Conservation (phyloP, 2,113 vertebrate species). For the Lethenteron reissneri region DNA sequence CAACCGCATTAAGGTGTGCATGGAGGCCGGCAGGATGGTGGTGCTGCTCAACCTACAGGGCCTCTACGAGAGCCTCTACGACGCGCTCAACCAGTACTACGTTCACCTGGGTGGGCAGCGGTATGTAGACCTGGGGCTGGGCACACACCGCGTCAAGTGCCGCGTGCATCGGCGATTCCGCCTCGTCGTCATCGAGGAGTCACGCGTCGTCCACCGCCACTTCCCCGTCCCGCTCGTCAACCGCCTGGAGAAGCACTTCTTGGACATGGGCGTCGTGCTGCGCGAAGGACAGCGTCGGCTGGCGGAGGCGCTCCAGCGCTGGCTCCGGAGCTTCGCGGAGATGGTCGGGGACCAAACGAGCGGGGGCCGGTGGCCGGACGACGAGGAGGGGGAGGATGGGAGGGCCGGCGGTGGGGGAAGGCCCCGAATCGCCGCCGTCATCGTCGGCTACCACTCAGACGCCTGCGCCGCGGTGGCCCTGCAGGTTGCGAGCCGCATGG, state of each 20-base stretch:
- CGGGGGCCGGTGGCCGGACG: too few relatives aligned
- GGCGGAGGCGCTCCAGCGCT: too few relatives aligned
- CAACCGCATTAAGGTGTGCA: constrained; percentile 79
- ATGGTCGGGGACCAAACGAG: too few relatives aligned
- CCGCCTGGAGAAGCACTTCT: constrained; percentile 83
- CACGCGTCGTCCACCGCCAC: constrained; percentile 50
- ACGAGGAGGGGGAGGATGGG: too few relatives aligned
- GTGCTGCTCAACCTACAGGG: constrained; percentile 79
- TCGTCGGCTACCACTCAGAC: constrained; percentile 62
- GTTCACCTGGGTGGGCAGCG: constrained; percentile 67
- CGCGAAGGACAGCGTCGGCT: too few relatives aligned
- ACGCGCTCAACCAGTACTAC: constrained; percentile 89
- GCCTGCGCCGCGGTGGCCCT: constrained; percentile 60
- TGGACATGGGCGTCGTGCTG: constrained; percentile 45
- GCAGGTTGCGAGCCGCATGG: constrained; percentile 29
- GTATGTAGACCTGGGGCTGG: constrained; percentile 74
- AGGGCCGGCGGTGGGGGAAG: too few relatives aligned
- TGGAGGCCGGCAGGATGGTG: constrained; percentile 67
- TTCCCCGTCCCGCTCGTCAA: constrained; percentile 89
- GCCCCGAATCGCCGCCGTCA: constrained; percentile 18
- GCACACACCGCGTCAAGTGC: constrained; percentile 85
- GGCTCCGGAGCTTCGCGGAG: too few relatives aligned
- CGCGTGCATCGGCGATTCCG: constrained; percentile 60
- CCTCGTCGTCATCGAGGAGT: constrained; percentile 68
- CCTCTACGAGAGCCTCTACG: constrained; percentile 88